Evolutionary conservation across 2,113 vertebrate species (phyloP).

Genomic region (Cynocephalus volans): DNA sequence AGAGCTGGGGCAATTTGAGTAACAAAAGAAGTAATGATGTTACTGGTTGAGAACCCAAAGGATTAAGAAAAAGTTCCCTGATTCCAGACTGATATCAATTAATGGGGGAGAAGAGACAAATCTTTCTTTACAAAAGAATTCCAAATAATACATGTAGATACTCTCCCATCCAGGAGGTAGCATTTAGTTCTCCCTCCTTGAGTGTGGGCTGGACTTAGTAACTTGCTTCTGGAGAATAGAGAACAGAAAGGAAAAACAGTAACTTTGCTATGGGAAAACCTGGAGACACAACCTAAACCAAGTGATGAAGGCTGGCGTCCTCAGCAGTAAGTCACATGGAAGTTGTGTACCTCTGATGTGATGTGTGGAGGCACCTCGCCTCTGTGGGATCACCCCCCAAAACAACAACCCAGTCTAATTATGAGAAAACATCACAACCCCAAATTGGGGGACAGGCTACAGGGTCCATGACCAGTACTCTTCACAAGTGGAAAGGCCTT

Average conservation of each 20-base stretch:
- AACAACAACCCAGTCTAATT: background rate
- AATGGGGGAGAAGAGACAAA: background rate
- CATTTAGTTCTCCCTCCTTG: background rate
- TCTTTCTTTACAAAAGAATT: background rate
- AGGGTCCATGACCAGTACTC: background rate
- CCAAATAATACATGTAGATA: background rate
- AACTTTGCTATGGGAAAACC: background rate
- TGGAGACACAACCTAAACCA: background rate
- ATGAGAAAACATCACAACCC: background rate
- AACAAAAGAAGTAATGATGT: too few relatives aligned
- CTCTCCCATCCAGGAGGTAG: background rate
- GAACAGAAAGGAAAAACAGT: background rate
- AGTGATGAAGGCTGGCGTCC: background rate
- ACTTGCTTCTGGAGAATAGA: background rate
- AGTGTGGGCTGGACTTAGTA: background rate
- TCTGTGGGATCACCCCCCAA: rapidly evolving
- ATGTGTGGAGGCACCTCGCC: rapidly evolving
- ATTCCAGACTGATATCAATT: background rate
- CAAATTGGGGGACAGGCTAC: background rate
- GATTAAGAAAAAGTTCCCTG: background rate
- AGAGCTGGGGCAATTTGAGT: background rate
- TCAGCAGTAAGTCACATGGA: rapidly evolving
- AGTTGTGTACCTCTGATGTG: rapidly evolving
- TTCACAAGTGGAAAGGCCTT: background rate
- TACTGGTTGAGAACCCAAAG: background rate